A percentile compares a stretch with the other conserved stretches of the same genome.
These are phyloP conservation scores for Heliconius eleuchia DNA, from an alignment of 1,140 invertebrate genomes.

Conservation along the genomic window DNA sequence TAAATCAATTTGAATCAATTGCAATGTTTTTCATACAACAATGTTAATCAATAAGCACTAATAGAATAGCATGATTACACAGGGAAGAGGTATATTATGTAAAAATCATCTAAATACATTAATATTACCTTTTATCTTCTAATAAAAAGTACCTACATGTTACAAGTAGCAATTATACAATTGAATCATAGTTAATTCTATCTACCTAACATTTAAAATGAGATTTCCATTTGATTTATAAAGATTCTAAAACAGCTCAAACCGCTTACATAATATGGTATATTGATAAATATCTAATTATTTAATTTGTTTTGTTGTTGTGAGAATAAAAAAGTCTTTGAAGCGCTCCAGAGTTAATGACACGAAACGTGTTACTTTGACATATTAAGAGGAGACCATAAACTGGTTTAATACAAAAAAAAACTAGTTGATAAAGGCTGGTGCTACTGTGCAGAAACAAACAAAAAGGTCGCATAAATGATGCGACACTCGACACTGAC, in stretches of 20 bases:
- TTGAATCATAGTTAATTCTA: too few species aligned
- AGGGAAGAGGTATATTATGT: background rate
- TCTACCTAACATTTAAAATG: too few species aligned
- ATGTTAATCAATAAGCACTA: background rate
- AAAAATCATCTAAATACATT: background rate
- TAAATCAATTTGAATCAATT: conserved; percentile 13
- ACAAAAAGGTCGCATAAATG: conserved; percentile 64
- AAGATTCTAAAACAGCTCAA: background rate
- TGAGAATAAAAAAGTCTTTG: conserved; percentile 32
- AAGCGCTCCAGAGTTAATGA: conserved; percentile 59
- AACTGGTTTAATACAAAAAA: conserved; percentile 61
- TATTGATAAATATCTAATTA: conserved; percentile 16
- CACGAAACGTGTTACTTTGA: conserved; percentile 66
- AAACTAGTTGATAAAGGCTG: conserved; percentile 49
- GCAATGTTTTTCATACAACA: background rate
- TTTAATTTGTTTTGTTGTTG: conserved; percentile 22
- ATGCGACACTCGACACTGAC: conserved; percentile 50
- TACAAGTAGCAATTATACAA: background rate
- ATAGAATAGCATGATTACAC: background rate
- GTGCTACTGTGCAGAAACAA: conserved; percentile 52
- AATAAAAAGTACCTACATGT: background rate
- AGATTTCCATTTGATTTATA: too few species aligned
- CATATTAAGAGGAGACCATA: conserved; percentile 67
- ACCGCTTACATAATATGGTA: background rate
- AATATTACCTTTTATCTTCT: background rate